Conservation (phyloP, 2,113 vertebrate species). For the pig (Sus scrofa) region T2T-Sscrofa CM000817.6:46145001-46145500, state of each 20-base stretch:
- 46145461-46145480: not conserved
- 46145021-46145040: not conserved
- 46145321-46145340: not conserved
- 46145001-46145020: not conserved
- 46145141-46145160: not conserved
- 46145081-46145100: not conserved
- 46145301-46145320: not conserved
- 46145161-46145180: slow-evolving; percentile 22
- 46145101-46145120: not conserved
- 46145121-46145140: not conserved
- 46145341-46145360: not conserved
- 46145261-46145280: not conserved
- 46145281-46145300: not conserved
- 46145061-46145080: not conserved
- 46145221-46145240: not conserved
- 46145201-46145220: not conserved
- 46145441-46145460: not conserved
- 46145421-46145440: not conserved
- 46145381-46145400: not conserved
- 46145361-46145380: too few relatives aligned
- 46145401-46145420: not conserved
- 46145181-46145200: slow-evolving; percentile 41
- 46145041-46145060: not conserved
- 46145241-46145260: not conserved
- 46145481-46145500: not conserved